These are phyloP conservation scores for Stomatorhinus walkeri DNA, from an alignment of 2,797 vertebrate species.

Conservation along the genomic window DNA sequence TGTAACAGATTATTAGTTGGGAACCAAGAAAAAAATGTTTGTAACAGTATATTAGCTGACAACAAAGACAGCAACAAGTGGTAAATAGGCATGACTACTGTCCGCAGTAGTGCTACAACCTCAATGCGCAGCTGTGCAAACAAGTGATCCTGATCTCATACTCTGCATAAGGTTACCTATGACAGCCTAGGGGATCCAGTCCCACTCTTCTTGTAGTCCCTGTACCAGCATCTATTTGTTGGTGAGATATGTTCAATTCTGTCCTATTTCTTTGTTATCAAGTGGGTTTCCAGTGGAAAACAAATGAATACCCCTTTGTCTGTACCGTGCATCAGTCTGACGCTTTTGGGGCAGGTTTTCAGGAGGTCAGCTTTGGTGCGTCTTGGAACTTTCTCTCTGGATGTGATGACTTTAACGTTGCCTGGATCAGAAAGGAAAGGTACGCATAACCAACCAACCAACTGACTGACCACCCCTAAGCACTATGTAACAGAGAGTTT, in stretches of 20 bases:
- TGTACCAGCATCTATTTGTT: not conserved
- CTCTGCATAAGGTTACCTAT: not conserved
- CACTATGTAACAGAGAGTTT: not conserved
- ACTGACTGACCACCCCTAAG: not conserved
- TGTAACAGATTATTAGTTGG: not conserved
- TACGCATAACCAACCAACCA: not conserved
- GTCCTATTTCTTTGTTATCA: not conserved
- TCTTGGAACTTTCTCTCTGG: constrained; percentile 58
- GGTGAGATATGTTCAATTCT: not conserved
- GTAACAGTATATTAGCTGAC: not conserved
- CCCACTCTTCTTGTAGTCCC: not conserved
- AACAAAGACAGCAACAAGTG: not conserved
- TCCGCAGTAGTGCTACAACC: not conserved
- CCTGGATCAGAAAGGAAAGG: constrained; percentile 42
- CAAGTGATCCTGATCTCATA: not conserved
- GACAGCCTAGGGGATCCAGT: not conserved
- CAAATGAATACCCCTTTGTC: not conserved
- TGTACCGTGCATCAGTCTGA: constrained; percentile 37
- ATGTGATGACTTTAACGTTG: constrained; percentile 56
- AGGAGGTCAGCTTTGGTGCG: constrained; percentile 40
- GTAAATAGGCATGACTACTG: not conserved
- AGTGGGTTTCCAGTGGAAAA: not conserved
- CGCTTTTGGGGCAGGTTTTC: constrained; percentile 33
- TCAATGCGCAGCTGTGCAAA: not conserved
- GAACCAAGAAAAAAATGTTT: not conserved